phyloP scores from a whole-genome alignment of 2,797 vertebrate species.

The Xyrichtys novacula region DNA sequence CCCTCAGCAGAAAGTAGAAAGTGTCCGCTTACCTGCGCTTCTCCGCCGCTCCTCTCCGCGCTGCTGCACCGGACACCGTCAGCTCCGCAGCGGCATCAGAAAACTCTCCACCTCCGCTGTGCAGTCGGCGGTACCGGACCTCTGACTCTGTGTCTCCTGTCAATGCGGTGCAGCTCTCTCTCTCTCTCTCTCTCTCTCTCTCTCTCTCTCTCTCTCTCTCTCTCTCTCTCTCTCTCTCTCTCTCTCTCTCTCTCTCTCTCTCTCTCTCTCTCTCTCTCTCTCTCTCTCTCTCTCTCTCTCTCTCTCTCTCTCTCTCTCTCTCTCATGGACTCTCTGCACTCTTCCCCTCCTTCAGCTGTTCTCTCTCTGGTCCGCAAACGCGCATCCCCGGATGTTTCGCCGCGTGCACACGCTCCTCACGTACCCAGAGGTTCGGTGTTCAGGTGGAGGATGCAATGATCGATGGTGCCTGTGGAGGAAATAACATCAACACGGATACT shows the following conservation, averaged over 20 bases:
- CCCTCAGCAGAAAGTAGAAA: background rate
- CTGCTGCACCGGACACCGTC: conserved; percentile 51
- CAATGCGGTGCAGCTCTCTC: conserved; percentile 47
- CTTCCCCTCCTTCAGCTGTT: conserved; percentile 27
- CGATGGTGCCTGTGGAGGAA: background rate
- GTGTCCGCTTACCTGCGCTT: conserved; percentile 73
- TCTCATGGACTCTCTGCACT: conserved; percentile 5
- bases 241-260: conserved; percentile 5
- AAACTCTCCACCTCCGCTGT: conserved; percentile 7
- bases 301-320: conserved; percentile 25
- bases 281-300: too few relatives aligned
- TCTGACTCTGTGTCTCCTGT: conserved; percentile 49
- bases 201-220: conserved; percentile 19
- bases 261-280: conserved; percentile 28
- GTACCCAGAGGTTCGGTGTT: conserved; percentile 4
- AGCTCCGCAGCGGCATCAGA: conserved; percentile 60
- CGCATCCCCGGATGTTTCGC: conserved; percentile 8
- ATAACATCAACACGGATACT: background rate
- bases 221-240: conserved; percentile 25
- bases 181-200: conserved; percentile 19
- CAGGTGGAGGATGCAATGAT: conserved; percentile 3
- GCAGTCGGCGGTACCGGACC: conserved; percentile 34
- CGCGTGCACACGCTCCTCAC: conserved; percentile 39
- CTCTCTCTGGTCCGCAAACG: conserved; percentile 24
- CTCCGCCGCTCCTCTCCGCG: conserved; percentile 38